Conservation (phyloP, 2,113 vertebrate species). For the Taurulus bubalis region DNA sequence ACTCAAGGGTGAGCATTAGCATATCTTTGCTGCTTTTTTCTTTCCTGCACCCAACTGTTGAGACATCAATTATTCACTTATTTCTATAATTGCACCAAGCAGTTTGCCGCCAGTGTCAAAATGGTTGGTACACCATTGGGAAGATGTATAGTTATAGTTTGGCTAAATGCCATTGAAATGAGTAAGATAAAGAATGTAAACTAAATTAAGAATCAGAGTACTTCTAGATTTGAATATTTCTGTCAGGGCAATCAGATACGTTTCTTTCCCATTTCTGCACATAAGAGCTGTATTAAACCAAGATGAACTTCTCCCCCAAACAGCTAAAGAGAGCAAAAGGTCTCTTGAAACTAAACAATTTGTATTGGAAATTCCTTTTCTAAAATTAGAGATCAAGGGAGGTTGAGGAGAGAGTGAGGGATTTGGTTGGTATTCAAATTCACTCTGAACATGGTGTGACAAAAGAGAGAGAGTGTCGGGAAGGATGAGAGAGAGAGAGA, state of each 20-base stretch:
- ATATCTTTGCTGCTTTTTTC: conserved; percentile 48
- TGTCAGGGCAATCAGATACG: conserved; percentile 9
- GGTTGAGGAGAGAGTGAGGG: conserved; percentile 47
- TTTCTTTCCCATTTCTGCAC: neutral
- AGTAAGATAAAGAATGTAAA: conserved; percentile 12
- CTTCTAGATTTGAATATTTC: neutral
- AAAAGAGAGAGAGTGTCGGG: conserved; percentile 40
- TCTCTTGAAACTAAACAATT: conserved; percentile 60
- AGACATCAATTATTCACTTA: conserved; percentile 62
- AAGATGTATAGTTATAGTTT: conserved; percentile 11
- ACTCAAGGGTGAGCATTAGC: conserved; percentile 35
- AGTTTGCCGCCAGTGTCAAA: conserved; percentile 29
- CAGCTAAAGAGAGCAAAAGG: conserved; percentile 52
- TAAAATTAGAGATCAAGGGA: conserved; percentile 64
- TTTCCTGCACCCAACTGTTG: conserved; percentile 42
- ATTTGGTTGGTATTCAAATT: conserved; percentile 70
- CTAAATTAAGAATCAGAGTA: conserved; percentile 1
- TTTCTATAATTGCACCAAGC: conserved; percentile 49
- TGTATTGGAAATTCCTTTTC: conserved; percentile 56
- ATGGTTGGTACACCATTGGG: neutral
- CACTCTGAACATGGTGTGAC: conserved; percentile 65
- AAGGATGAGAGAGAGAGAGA: conserved; percentile 20
- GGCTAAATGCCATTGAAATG: conserved; percentile 12
- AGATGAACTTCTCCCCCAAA: conserved; percentile 24
- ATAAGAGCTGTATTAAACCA: conserved; percentile 22